These are phyloP conservation scores for Zosterops pallidus DNA, from an alignment of 2,113 vertebrate species.

Conservation along the genomic window DNA sequence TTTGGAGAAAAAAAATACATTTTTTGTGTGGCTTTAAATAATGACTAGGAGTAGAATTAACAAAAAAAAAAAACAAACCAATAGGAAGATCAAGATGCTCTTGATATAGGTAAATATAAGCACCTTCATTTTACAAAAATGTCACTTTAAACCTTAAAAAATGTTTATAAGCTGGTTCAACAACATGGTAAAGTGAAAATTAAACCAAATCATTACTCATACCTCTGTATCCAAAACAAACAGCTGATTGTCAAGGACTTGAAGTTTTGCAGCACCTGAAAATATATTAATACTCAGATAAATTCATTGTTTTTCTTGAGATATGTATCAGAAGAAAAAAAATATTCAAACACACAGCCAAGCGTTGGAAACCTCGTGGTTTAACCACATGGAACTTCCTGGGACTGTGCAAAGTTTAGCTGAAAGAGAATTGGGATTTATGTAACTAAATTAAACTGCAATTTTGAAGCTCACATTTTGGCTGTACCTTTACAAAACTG, in stretches of 20 bases:
- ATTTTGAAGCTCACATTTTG: not conserved
- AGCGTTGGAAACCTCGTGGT: not conserved
- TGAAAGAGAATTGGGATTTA: not conserved
- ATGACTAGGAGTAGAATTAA: not conserved
- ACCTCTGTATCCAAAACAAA: constrained; percentile 89
- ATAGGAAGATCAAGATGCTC: not conserved
- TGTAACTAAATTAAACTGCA: not conserved
- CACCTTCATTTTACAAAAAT: not conserved
- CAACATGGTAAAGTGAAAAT: not conserved
- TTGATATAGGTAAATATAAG: not conserved
- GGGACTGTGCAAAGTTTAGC: not conserved
- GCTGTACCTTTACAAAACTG: not conserved
- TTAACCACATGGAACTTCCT: not conserved
- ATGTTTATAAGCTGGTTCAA: not conserved
- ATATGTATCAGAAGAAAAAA: not conserved
- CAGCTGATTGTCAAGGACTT: constrained; percentile 83
- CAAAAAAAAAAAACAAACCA: not conserved
- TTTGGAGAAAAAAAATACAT: not conserved
- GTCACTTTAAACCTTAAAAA: not conserved
- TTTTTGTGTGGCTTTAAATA: not conserved
- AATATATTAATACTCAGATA: not conserved
- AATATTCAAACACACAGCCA: not conserved
- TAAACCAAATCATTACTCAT: constrained; percentile 25
- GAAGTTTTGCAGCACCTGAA: constrained; percentile 85
- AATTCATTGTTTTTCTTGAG: not conserved